phyloP scores from a whole-genome alignment of 2,888 invertebrate genomes.

The Lysandra coridon region DNA sequence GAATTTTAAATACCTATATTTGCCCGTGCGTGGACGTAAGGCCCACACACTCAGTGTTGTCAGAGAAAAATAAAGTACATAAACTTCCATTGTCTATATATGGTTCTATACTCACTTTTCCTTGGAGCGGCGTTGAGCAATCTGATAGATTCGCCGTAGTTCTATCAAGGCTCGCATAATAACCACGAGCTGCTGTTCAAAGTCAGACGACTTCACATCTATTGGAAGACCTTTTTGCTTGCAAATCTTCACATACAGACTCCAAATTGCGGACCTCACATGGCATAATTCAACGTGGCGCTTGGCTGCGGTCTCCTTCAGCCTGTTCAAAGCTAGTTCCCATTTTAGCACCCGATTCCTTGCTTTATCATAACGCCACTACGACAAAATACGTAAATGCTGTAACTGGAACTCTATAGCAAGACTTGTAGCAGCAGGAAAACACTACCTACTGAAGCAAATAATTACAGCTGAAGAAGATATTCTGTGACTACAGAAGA shows the following conservation, averaged over 20 bases:
- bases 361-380: slow-evolving; percentile 81
- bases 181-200: slow-evolving; percentile 82
- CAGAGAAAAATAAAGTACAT: slow-evolving; percentile 18
- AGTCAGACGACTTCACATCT: slow-evolving; percentile 70
- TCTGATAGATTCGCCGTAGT: slow-evolving; percentile 70
- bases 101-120: slow-evolving; percentile 59
- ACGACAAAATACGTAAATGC: slow-evolving; percentile 40
- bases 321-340: slow-evolving; percentile 80
- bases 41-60: neutral
- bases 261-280: slow-evolving; percentile 81
- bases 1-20: neutral
- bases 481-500: neutral
- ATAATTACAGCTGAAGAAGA: neutral
- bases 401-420: neutral
- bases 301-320: slow-evolving; percentile 79
- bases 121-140: slow-evolving; percentile 64
- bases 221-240: slow-evolving; percentile 73
- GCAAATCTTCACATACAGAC: slow-evolving; percentile 83
- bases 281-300: slow-evolving; percentile 80
- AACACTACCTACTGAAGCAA: neutral
- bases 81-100: neutral
- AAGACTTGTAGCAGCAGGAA: neutral
- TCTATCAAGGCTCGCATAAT: slow-evolving; percentile 82
- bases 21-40: neutral
- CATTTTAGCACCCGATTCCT: slow-evolving; percentile 81